phyloP scores from a whole-genome alignment of 1,140 invertebrate genomes.

The Drosophila pallidifrons region DNA sequence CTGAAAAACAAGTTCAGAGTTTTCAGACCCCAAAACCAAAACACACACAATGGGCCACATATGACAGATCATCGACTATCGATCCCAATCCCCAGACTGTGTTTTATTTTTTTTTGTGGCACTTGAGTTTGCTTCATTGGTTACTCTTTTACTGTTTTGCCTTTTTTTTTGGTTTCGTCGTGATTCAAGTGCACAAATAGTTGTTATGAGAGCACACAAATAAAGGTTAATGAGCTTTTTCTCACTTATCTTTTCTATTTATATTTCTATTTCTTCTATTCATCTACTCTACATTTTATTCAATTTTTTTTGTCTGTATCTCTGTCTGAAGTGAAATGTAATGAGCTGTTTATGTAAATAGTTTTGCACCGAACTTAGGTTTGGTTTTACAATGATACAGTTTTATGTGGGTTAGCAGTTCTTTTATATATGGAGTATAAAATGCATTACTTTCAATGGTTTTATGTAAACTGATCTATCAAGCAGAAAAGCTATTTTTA shows the following conservation, averaged over 20 bases:
- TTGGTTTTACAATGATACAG: neutral
- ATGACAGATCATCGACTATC: constrained; percentile 68
- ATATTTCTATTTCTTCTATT: constrained; percentile 7
- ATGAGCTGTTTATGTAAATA: constrained; percentile 20
- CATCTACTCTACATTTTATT: constrained; percentile 13
- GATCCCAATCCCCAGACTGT: constrained; percentile 38
- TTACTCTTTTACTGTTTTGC: neutral
- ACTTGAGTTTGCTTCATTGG: constrained; percentile 44
- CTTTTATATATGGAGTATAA: too few relatives aligned
- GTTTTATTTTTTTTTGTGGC: constrained; percentile 12
- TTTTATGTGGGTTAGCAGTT: neutral
- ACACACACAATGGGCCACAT: constrained; percentile 62
- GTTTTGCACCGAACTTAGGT: neutral
- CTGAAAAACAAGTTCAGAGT: constrained; percentile 52
- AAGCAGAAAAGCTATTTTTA: too few relatives aligned
- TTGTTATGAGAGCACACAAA: constrained; percentile 54
- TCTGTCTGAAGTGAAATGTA: constrained; percentile 30
- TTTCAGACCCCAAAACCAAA: constrained; percentile 19
- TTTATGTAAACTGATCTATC: too few relatives aligned
- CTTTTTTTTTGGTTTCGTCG: constrained; percentile 19
- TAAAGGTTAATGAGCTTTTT: constrained; percentile 78
- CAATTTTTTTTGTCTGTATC: constrained; percentile 3
- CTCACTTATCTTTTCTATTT: constrained; percentile 27
- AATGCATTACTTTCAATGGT: too few relatives aligned
- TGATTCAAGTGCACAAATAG: constrained; percentile 53